Conservation (phyloP, 2,113 vertebrate genomes). For the Pavo muticus region DNA sequence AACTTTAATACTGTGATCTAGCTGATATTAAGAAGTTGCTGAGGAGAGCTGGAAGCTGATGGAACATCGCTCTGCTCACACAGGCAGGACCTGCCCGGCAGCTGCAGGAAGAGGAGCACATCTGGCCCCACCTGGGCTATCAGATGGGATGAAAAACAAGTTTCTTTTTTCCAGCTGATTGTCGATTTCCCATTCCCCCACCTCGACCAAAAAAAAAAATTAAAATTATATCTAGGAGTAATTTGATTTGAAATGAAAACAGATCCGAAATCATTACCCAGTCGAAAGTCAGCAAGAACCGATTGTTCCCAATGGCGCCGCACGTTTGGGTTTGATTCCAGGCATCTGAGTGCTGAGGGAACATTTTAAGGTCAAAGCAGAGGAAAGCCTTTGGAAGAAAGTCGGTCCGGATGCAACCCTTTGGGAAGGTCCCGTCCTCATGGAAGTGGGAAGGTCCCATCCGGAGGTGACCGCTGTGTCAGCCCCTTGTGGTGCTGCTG, state of each 20-base stretch:
- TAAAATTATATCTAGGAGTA: neutral
- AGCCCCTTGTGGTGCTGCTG: fast-evolving
- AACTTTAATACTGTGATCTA: slow-evolving; percentile 68
- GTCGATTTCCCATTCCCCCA: neutral
- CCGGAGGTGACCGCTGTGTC: fast-evolving
- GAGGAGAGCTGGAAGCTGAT: neutral
- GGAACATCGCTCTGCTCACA: neutral
- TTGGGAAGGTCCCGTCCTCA: fast-evolving
- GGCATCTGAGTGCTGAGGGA: neutral
- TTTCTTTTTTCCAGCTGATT: neutral
- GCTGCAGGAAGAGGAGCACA: neutral
- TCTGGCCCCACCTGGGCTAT: neutral
- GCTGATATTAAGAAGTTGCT: slow-evolving; percentile 37
- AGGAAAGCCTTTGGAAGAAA: neutral
- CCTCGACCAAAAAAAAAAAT: neutral
- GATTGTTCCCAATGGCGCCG: neutral
- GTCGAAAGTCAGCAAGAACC: neutral
- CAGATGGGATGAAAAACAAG: neutral
- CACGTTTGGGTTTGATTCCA: neutral
- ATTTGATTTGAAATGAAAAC: slow-evolving; percentile 57
- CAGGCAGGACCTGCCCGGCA: neutral
- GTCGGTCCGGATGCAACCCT: fast-evolving
- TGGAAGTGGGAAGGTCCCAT: fast-evolving
- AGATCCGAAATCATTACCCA: neutral
- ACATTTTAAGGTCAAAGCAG: slow-evolving; percentile 40